phyloP scores from a whole-genome alignment of 2,888 invertebrate genomes.

The Acanthopleura granulata region DNA sequence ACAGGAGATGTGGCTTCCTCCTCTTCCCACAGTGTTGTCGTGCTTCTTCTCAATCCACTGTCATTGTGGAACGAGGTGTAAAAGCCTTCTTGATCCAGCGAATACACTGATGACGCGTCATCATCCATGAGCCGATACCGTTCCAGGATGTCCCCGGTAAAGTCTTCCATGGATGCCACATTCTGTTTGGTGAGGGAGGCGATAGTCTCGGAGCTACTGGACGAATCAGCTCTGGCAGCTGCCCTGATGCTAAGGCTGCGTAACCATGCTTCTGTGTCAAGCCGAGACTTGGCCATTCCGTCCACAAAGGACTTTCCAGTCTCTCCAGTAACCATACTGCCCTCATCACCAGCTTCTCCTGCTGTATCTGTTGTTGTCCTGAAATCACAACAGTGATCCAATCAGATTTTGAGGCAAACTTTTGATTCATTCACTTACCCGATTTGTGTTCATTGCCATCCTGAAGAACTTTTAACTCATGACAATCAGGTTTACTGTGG shows the following conservation, averaged over 20 bases:
- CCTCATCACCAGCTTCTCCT: conserved; percentile 50
- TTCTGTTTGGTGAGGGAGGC: conserved; percentile 53
- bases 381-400: conserved; percentile 25
- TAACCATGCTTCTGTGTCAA: conserved; percentile 58
- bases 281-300: conserved; percentile 19
- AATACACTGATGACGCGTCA: conserved; percentile 82
- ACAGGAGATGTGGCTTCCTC: conserved; percentile 6
- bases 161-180: conserved; percentile 48
- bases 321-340: conserved; percentile 45
- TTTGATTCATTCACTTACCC: no score
- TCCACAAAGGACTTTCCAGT: not conserved
- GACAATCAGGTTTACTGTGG: no score
- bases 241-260: conserved; percentile 53
- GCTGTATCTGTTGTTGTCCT: conserved; percentile 56
- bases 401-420: no score
- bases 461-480: no score
- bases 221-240: conserved; percentile 46
- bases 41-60: conserved; percentile 78
- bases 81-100: conserved; percentile 97
- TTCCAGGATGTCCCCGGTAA: not conserved
- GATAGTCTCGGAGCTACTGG: conserved; percentile 44
- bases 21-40: conserved; percentile 34
- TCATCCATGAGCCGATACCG: conserved; percentile 46
- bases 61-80: conserved; percentile 98
- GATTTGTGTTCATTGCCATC: no score